These are phyloP conservation scores for Drosophila paranaensis DNA, from an alignment of 2,888 invertebrate species.

Conservation along the genomic window DNA sequence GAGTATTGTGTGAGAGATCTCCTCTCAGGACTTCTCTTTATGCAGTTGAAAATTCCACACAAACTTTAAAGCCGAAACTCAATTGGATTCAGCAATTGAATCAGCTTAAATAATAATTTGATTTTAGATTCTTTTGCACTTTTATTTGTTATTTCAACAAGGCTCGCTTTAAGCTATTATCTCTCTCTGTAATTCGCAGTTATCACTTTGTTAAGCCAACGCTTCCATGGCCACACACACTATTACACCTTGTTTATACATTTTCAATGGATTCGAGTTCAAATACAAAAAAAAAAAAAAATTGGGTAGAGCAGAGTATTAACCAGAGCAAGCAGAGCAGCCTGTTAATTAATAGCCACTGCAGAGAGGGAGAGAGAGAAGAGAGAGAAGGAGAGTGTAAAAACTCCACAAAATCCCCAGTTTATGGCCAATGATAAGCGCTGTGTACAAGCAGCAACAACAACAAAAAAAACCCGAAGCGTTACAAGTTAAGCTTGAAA, in stretches of 20 bases:
- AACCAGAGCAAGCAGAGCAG: conserved; percentile 44
- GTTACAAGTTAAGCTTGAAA: conserved; percentile 55
- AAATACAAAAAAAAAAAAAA: not conserved
- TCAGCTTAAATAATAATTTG: not conserved
- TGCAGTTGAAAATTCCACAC: too few species aligned
- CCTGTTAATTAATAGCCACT: conserved; percentile 67
- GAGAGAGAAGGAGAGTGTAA: conserved; percentile 12
- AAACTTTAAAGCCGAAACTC: not conserved
- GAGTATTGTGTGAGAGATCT: too few species aligned
- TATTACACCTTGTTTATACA: conserved; percentile 6
- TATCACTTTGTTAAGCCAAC: conserved; percentile 53
- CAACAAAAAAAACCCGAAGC: conserved; percentile 4
- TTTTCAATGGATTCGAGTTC: not conserved
- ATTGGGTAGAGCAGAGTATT: conserved; percentile 18
- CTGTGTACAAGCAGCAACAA: conserved; percentile 7
- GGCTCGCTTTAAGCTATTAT: not conserved
- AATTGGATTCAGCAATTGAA: not conserved
- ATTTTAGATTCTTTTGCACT: too few species aligned
- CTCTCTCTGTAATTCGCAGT: not conserved
- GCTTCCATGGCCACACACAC: conserved; percentile 20
- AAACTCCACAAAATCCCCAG: conserved; percentile 38
- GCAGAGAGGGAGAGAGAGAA: conserved; percentile 30
- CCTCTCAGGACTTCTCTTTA: too few species aligned
- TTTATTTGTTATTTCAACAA: not conserved
- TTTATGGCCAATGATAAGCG: conserved; percentile 59